Base-by-base conservation (phyloP, 2,888 invertebrate genomes). In the Himalopsyche tibetana region DNA sequence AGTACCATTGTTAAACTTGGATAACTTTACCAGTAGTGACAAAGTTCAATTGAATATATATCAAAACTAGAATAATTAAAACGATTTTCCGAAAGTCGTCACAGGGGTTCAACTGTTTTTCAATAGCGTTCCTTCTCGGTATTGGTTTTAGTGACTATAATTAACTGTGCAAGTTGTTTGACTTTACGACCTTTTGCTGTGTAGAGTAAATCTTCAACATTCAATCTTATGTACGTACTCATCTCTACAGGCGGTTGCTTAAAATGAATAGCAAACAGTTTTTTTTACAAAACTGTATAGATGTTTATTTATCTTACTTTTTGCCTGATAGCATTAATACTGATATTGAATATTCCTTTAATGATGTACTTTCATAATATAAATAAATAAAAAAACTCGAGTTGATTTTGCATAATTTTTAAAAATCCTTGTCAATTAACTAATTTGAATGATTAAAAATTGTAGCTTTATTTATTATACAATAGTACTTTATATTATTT, bases 31-130 rank as follows among this genome's bases (percentile, higher is more conserved):
- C 83, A 79, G 85, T 82, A 79, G 74, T 55, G 87, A 83, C 88
- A 87, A 88, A 88, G 87, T 88, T 88, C 88, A 87, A 88, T 88
- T 88, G 85, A 85, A 87, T 88, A 85, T 87, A 86, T 82, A 69
- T 88, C 87, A 80, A 83, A 87, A 86, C 84, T 85, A 74, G 85
- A 82, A 88, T 87, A 88, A 88, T 88, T 88, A 86, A 87, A 85
- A 83, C 82, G 38, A 36, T 80, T 40, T n/a, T 55, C 63, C 84
- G 55, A 82, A 86, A 40, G 86, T 19, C 80, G 40, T 55, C 82
- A 40, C 36, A 42, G 15, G 19, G 19, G 55, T 40, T 17, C 8
- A 55, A 38, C 36, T 55, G 82, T 40, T 19, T 55, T 38, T 80
- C 79, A 56, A 82, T 79, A 63, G 63, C 4, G 80, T n/a, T 28